Conservation (phyloP, 2,888 invertebrate genomes). For the Macrosiphum euphorbiae region DNA sequence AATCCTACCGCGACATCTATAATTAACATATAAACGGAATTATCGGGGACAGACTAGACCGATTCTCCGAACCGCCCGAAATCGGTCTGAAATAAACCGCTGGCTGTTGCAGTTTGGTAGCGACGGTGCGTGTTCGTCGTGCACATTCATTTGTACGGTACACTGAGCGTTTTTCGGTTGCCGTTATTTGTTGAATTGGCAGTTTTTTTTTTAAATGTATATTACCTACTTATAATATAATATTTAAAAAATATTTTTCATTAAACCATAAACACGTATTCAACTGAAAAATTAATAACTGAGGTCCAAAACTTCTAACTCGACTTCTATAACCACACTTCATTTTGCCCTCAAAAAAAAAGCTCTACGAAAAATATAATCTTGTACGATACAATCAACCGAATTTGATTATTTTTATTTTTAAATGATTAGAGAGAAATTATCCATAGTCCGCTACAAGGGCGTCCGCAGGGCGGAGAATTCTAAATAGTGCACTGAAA, state of each 20-base stretch:
- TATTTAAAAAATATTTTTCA: neutral
- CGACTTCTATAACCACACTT: neutral
- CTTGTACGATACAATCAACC: neutral
- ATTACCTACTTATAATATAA: too few species aligned
- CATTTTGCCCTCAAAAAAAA: neutral
- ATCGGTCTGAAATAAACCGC: neutral
- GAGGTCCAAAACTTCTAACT: neutral
- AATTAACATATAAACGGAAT: too few species aligned
- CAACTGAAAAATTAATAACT: conserved; percentile 2
- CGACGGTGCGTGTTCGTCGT: neutral
- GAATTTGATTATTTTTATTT: neutral
- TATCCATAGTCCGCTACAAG: neutral
- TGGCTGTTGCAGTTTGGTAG: neutral
- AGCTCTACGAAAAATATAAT: neutral
- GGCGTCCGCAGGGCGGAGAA: too few species aligned
- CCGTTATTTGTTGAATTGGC: too few species aligned
- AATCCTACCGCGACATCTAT: too few species aligned
- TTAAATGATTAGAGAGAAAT: neutral
- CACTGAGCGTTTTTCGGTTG: neutral
- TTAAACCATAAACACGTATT: neutral
- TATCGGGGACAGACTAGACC: too few species aligned
- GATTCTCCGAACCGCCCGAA: too few species aligned
- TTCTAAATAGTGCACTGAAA: too few species aligned
- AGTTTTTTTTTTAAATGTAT: neutral
- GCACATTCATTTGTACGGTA: neutral